A percentile compares a stretch with the other conserved stretches of the same genome.
These are phyloP conservation scores for Sturmia bella DNA, from an alignment of 2,888 invertebrate genomes.

Conservation along the genomic window DNA sequence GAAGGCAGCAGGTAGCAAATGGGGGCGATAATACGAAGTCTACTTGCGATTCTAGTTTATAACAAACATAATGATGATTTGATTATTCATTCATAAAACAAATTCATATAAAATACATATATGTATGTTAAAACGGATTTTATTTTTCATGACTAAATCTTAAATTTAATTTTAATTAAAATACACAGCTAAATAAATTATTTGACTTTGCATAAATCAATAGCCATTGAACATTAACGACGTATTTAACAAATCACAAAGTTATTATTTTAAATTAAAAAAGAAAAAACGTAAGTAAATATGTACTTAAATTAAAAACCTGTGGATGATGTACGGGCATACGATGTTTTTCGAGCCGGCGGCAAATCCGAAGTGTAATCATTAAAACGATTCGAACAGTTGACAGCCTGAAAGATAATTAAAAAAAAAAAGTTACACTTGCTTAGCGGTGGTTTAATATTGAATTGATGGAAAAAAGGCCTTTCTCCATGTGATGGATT, in stretches of 20 bases:
- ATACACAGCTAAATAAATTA: no score
- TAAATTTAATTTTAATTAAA: no score
- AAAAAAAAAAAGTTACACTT: not conserved
- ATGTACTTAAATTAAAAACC: slow-evolving; percentile 72
- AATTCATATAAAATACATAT: not conserved
- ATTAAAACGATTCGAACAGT: slow-evolving; percentile 78
- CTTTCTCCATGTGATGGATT: no score
- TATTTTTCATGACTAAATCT: not conserved
- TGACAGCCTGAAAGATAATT: slow-evolving; percentile 76
- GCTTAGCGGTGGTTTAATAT: not conserved
- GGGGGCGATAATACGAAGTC: no score
- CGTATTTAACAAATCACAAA: no score
- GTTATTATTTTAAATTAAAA: not conserved
- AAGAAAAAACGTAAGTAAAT: not conserved
- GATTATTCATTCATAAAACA: no score
- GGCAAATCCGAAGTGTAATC: slow-evolving; percentile 78
- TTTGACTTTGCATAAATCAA: no score
- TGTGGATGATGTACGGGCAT: slow-evolving; percentile 78
- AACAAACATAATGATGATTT: no score
- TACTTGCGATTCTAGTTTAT: no score
- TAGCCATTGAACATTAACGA: no score
- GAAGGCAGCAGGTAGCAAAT: no score
- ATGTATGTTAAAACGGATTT: not conserved
- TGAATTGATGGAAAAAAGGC: no score
- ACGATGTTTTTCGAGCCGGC: slow-evolving; percentile 79